phyloP scores from a whole-genome alignment of 2,888 invertebrate genomes.

The Xestobium rufovillosum region DNA sequence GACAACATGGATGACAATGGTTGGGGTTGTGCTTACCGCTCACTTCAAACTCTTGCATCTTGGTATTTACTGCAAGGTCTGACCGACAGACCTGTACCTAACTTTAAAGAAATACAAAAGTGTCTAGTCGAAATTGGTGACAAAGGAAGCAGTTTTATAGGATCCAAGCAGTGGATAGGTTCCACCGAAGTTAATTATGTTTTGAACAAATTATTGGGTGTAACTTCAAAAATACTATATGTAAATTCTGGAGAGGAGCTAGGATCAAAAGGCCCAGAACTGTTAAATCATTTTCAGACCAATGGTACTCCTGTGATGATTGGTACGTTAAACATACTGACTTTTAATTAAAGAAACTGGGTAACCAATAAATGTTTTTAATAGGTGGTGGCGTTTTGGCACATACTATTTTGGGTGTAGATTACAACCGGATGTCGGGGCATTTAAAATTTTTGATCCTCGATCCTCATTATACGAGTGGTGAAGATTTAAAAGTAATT shows the following conservation, averaged over 20 bases:
- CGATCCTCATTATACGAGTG: constrained; percentile 96
- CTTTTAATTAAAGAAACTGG: constrained; percentile 13
- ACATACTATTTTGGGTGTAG: constrained; percentile 94
- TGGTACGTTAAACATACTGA: constrained; percentile 49
- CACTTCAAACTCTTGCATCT: constrained; percentile 91
- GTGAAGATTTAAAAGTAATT: constrained; percentile 69
- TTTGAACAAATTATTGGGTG: constrained; percentile 69
- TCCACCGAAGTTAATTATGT: constrained; percentile 95
- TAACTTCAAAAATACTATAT: constrained; percentile 74
- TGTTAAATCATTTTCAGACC: constrained; percentile 83
- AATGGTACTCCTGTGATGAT: constrained; percentile 98
- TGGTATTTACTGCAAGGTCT: constrained; percentile 90
- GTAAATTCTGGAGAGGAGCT: constrained; percentile 83
- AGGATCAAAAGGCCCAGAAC: constrained; percentile 66
- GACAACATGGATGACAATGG: constrained; percentile 89
- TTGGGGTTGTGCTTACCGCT: constrained; percentile 99
- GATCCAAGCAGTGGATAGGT: constrained; percentile 95
- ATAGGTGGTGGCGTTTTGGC: constrained; percentile 93
- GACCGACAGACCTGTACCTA: constrained; percentile 67
- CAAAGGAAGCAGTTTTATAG: constrained; percentile 78
- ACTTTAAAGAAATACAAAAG: constrained; percentile 83
- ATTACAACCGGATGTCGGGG: constrained; percentile 71
- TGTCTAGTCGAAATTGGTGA: constrained; percentile 92
- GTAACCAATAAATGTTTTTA: background rate
- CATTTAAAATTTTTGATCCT: constrained; percentile 88